Evolutionary conservation across 2,113 vertebrate species (phyloP).

Genomic region (Junco hyemalis): DNA sequence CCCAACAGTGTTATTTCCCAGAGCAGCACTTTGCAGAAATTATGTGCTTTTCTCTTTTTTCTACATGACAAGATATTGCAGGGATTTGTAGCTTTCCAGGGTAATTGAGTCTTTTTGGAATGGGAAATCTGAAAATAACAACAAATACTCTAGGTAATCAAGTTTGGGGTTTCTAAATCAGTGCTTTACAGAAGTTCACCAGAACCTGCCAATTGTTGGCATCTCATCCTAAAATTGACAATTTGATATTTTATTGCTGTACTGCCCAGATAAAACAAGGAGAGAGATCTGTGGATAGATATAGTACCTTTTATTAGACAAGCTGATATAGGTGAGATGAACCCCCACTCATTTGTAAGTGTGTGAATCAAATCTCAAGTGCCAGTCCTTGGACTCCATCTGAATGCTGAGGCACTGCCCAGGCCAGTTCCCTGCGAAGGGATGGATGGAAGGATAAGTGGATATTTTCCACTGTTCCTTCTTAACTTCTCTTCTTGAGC

Average conservation of each 20-base stretch:
- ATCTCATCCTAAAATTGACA: neutral
- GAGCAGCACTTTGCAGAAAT: constrained; percentile 55
- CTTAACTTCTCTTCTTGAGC: neutral
- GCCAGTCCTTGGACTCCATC: neutral
- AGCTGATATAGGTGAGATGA: neutral
- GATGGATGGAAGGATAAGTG: neutral
- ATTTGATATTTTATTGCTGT: neutral
- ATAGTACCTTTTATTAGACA: neutral
- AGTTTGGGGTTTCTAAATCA: constrained; percentile 1
- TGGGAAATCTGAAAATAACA: constrained; percentile 21
- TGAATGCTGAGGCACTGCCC: neutral
- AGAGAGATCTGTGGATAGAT: neutral
- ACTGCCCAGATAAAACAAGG: neutral
- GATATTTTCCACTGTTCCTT: neutral
- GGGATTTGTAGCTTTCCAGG: constrained; percentile 50
- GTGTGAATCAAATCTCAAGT: neutral
- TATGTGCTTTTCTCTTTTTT: constrained; percentile 45
- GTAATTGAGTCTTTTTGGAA: constrained; percentile 40
- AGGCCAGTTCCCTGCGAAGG: neutral
- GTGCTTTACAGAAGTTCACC: neutral
- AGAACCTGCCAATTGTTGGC: neutral
- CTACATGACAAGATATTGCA: constrained; percentile 38
- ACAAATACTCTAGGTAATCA: constrained; percentile 18
- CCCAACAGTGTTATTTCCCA: constrained; percentile 52
- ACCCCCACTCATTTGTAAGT: neutral